These are phyloP conservation scores for Pontoporia blainvillei DNA, from an alignment of 2,113 vertebrate genomes.

Conservation along the genomic window DNA sequence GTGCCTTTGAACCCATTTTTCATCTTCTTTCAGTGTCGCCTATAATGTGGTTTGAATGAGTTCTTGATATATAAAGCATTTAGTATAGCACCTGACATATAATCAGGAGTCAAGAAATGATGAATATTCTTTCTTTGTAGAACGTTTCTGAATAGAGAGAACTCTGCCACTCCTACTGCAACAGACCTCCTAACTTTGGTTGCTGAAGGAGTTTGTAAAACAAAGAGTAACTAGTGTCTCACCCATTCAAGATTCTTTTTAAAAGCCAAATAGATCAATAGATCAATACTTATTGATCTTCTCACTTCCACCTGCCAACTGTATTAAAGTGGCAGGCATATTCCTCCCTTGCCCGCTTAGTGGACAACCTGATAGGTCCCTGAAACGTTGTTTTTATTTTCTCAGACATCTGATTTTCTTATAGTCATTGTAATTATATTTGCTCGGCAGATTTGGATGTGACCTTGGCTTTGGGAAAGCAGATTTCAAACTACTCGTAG, in stretches of 20 bases:
- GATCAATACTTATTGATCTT: not conserved
- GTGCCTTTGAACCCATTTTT: not conserved
- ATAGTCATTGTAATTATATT: conserved; percentile 69
- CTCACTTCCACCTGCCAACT: not conserved
- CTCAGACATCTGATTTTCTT: conserved; percentile 73
- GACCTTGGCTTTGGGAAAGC: conserved; percentile 72
- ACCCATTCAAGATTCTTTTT: not conserved
- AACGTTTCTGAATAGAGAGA: not conserved
- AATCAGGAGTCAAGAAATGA: not conserved
- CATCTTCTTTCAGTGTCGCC: not conserved
- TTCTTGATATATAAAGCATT: not conserved
- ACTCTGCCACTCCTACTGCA: not conserved
- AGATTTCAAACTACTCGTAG: conserved; percentile 58
- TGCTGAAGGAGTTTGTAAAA: not conserved
- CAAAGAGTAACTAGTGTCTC: not conserved
- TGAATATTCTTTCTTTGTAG: not conserved
- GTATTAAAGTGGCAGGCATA: not conserved
- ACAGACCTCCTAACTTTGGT: not conserved
- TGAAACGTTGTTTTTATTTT: conserved; percentile 37
- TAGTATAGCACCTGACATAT: not conserved
- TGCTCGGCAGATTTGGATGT: conserved; percentile 58
- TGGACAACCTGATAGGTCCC: not conserved
- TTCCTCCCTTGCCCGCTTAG: not conserved
- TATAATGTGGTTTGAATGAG: not conserved
- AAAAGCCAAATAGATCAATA: not conserved